Base-by-base conservation (phyloP, 2,113 vertebrate genomes). In the Sebastes fasciatus region DNA sequence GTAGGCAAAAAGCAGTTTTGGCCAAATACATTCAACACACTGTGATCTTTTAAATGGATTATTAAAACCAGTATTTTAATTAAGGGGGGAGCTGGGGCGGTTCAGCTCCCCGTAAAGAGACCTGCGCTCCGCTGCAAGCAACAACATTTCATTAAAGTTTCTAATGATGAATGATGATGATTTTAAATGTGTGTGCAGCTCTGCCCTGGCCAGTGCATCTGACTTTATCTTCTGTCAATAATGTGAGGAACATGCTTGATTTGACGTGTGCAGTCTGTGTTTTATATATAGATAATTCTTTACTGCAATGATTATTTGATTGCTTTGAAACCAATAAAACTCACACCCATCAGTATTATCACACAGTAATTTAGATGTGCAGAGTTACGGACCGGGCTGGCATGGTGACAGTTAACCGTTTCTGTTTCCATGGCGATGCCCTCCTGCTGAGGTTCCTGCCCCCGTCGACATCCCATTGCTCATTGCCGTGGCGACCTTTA, bases 401-500 rank as follows among this genome's bases (percentile, higher is more conserved):
- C 48, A 52, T 14, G 48, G 23, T 17, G 21, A 52, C 23, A 2
- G 57, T 60, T 60, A 60, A 60, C 48, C 14, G 4, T 34, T 52
- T 11, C 23, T 40, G 87, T 87, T 87, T 55, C 84, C 86, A 87
- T 88, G 84, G 82, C 17, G 79, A 91, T 64, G 43, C 16, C 8
- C 58, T 68, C 13, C 6, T 58, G 55, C 51, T 2, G 7, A 63
- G 71, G 64, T 77, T 64, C 43, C 66, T 9, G 14, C 34, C 60
- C 74, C 66, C 8, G 40, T 52, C 7, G 54, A 51, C 78, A 42
- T 10, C 65, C 74, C 75, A 77, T 84, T 51, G 67, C 79, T 70
- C 76, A 58, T 65, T 23, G 77, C 84, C 16, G 55, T 26, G 78
- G 80, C 48, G 78, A 93, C 93, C 90, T 91, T 89, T 88, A 79